Conservation (phyloP, 2,797 vertebrate species). For the Podarcis siculus region DNA sequence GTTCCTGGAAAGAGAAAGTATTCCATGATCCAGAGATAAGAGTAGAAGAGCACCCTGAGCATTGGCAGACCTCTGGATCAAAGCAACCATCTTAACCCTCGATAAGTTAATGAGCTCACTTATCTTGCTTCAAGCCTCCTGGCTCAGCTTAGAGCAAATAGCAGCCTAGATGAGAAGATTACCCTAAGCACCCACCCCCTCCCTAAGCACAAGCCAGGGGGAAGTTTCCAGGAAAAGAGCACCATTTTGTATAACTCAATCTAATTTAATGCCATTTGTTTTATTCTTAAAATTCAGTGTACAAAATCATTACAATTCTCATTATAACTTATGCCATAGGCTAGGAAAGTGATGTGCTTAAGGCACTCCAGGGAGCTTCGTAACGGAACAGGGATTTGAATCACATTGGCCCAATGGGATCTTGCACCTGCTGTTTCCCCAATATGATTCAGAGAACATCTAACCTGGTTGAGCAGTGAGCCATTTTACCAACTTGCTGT, state of each 20-base stretch:
- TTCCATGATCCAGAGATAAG: neutral
- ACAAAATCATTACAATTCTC: neutral
- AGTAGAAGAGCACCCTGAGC: too few species aligned
- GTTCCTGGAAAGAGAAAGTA: neutral
- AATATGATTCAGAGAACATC: neutral
- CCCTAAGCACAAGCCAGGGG: neutral
- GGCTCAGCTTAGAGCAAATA: too few species aligned
- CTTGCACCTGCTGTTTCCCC: neutral
- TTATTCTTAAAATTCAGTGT: neutral
- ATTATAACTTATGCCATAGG: neutral
- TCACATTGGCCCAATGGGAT: neutral
- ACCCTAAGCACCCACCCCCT: neutral
- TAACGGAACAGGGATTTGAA: neutral
- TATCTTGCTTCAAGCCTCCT: too few species aligned
- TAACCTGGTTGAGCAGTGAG: neutral
- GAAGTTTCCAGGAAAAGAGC: neutral
- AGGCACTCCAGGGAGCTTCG: neutral
- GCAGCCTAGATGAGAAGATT: too few species aligned
- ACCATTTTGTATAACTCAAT: neutral
- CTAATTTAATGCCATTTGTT: neutral
- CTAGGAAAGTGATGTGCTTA: neutral
- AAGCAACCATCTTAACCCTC: too few species aligned
- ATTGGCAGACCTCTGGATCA: too few species aligned
- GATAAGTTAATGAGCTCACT: too few species aligned
- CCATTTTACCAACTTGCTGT: neutral